These are phyloP conservation scores for Ascidia mentula DNA, from an alignment of 23 tunicate genomes.

Conservation along the genomic window DNA sequence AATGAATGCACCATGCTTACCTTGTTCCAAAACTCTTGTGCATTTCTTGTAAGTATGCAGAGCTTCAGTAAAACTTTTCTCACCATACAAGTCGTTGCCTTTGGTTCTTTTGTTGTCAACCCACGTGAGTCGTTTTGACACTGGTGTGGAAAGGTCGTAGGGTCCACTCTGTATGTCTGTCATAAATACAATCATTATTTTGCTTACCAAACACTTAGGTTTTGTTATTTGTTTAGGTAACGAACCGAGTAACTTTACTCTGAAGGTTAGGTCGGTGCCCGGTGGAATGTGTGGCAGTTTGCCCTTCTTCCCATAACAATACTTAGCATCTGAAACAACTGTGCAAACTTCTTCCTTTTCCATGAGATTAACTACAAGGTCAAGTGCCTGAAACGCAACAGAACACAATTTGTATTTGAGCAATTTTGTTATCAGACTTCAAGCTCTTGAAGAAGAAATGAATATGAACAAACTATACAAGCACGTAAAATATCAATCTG, in stretches of 20 bases:
- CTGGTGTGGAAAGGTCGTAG: slow-evolving; percentile 36
- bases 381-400: slow-evolving; percentile 49
- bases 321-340: slow-evolving; percentile 55
- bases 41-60: slow-evolving; percentile 47
- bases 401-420: no score
- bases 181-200: no score
- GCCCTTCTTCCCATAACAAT: slow-evolving; percentile 49
- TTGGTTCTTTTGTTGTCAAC: slow-evolving; percentile 53
- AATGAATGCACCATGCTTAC: slow-evolving; percentile 12
- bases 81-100: slow-evolving; percentile 54
- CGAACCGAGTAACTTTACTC: slow-evolving; percentile 14
- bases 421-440: no score
- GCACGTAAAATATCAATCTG: no score
- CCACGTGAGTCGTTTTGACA: slow-evolving; percentile 55
- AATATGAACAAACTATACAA: no score
- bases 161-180: slow-evolving; percentile 70
- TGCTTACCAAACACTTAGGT: no score
- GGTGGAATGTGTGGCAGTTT: slow-evolving; percentile 46
- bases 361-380: slow-evolving; percentile 60
- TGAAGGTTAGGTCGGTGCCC: slow-evolving; percentile 27
- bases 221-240: no score
- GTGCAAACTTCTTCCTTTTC: slow-evolving; percentile 45
- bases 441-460: no score
- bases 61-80: slow-evolving; percentile 52
- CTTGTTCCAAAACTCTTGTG: slow-evolving; percentile 43